Percentiles rank a stretch among this genome's conserved stretches.
These are phyloP conservation scores for Poeciliopsis retropinna DNA, from an alignment of 2,113 vertebrate species.

Conservation along the genomic window DNA sequence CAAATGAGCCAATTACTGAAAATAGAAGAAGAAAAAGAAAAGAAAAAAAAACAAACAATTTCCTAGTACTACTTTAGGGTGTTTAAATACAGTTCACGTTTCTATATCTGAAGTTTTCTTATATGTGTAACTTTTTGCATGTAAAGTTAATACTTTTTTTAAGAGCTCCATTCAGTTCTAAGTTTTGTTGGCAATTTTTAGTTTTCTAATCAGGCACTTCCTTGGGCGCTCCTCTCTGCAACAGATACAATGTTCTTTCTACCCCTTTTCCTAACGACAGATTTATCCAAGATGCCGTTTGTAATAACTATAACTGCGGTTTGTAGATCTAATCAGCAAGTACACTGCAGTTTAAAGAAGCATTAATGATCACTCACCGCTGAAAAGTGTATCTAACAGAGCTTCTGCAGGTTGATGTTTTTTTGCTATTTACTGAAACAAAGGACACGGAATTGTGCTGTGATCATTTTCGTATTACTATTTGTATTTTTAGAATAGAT, in stretches of 20 bases:
- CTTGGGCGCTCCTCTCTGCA: neutral
- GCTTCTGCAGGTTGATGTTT: neutral
- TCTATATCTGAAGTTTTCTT: neutral
- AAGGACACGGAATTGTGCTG: neutral
- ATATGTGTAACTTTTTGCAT: neutral
- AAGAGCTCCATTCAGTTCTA: neutral
- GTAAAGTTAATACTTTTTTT: neutral
- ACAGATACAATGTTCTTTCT: neutral
- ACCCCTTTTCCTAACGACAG: neutral
- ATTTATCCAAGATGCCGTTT: slow-evolving; percentile 1
- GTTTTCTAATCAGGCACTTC: neutral
- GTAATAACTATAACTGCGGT: neutral
- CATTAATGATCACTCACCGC: neutral
- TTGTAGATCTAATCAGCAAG: slow-evolving; percentile 6
- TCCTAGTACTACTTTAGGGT: neutral
- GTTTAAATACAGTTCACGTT: neutral
- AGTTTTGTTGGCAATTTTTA: neutral
- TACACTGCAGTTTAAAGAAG: neutral
- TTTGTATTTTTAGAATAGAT: neutral
- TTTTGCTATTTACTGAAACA: slow-evolving; percentile 6
- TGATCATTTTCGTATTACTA: neutral
- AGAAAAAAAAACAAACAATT: neutral
- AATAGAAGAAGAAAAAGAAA: too few relatives aligned
- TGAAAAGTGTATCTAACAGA: slow-evolving; percentile 4
- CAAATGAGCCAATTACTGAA: neutral